Base-by-base conservation (phyloP, 1,140 invertebrate genomes). In the Drosophila arizonae region DNA sequence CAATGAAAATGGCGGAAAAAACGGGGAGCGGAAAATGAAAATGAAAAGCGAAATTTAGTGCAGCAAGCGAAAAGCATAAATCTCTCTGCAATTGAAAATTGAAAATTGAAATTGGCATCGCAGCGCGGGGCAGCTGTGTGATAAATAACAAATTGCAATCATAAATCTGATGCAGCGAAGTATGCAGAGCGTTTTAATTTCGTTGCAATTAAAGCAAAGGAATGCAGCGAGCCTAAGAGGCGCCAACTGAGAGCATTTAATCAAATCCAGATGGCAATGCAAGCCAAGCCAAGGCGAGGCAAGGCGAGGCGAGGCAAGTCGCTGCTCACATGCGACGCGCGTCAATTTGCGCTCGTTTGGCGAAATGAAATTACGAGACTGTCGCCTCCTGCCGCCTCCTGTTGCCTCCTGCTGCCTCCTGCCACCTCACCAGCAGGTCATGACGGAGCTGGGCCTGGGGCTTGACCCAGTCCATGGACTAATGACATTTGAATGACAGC, bases 401-500 rank as follows among this genome's bases (percentile, higher is more conserved):
- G 65, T 43, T 43, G 55, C 51, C 51, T 65, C 61, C 68, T 17
- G n/a, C 60, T 50, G 45, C 21, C 21, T 24, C 21, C 21, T 24
- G 21, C 21, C 21, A 57, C 61, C 76, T 15, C 43, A 17, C 43
- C 43, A 15, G 43, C 43, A 15, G 43, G 4, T 5, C 5, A 24
- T 24, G 21, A 2, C 21, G 21, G 21, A 1, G 3, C 21, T 24
- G 43, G 43, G 5, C 1, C 28, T 6, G 4, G 5, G 6, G 17
- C 57, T 51, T 58, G 60, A 56, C 48, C 48, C 28, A 66, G 52
- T 30, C 66, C 46, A 36, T 28, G 36, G 68, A 63, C 84, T 88
- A 87, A 87, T 87, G 79, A 88, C 84, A 79, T 87, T 88, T 71
- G 79, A 88, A 88, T 88, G 84, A 87, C 84, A 60, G 33, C 52